Evolutionary conservation across 2,113 vertebrate species (phyloP).

Genomic region (Xiphophorus couchianus): DNA sequence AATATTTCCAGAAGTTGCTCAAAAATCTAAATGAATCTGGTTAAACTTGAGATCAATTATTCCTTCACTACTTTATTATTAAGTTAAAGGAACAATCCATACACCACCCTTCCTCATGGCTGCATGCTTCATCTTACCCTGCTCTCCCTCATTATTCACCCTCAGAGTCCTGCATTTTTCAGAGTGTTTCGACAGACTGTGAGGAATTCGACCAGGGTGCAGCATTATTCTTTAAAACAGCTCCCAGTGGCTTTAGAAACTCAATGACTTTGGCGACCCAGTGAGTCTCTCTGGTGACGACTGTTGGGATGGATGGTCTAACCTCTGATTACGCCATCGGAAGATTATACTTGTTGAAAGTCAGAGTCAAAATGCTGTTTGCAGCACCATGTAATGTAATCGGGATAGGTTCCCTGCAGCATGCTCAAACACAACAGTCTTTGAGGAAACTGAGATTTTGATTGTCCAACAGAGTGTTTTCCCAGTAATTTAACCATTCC

Average conservation of each 20-base stretch:
- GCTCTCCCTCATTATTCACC: conserved; percentile 3
- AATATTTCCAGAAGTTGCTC: not conserved
- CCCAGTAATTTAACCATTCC: no score
- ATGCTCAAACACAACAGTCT: not conserved
- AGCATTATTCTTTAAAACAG: conserved; percentile 41
- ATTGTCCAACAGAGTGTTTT: no score
- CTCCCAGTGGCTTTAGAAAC: conserved; percentile 33
- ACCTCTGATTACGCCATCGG: not conserved
- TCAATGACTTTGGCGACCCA: conserved; percentile 38
- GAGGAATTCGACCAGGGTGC: conserved; percentile 20
- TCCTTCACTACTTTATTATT: conserved; percentile 1
- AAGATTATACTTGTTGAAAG: conserved; percentile 4
- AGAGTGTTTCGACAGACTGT: not conserved
- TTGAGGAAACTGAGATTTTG: no score
- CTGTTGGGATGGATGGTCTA: not conserved
- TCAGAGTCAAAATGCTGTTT: not conserved
- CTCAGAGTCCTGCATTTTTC: conserved; percentile 18
- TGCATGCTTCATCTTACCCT: no score
- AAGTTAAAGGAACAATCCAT: not conserved
- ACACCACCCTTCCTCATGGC: not conserved
- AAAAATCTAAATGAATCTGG: not conserved
- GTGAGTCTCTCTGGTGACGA: conserved; percentile 11
- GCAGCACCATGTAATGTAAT: conserved; percentile 18
- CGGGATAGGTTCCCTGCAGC: not conserved
- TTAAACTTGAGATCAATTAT: not conserved